phyloP scores from a whole-genome alignment of 1,140 invertebrate species.

The Lucilia sericata region DNA sequence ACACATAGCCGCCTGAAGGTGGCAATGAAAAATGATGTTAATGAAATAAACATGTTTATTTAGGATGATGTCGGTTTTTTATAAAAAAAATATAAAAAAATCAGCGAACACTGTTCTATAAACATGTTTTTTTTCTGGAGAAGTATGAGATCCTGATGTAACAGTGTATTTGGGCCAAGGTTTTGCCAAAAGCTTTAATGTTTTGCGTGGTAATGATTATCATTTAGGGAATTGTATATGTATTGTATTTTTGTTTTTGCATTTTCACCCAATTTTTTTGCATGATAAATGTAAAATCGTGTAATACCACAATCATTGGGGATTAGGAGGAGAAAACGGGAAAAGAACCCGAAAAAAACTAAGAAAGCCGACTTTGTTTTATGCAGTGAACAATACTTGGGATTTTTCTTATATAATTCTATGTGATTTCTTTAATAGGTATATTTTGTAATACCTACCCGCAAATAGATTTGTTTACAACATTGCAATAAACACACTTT shows the following conservation, averaged over 20 bases:
- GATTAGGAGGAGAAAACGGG: neutral
- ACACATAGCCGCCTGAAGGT: slow-evolving; percentile 20
- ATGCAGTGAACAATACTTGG: too few species aligned
- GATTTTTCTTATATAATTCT: neutral
- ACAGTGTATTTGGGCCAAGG: slow-evolving; percentile 1
- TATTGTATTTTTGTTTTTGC: neutral
- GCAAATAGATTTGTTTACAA: slow-evolving; percentile 39
- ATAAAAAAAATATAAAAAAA: neutral
- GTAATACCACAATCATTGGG: slow-evolving; percentile 30
- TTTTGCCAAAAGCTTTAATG: slow-evolving; percentile 21
- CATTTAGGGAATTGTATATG: slow-evolving; percentile 32
- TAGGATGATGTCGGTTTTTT: neutral
- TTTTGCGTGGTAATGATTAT: slow-evolving; percentile 24
- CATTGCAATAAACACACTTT: neutral
- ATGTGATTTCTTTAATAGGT: neutral
- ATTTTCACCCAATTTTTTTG: neutral
- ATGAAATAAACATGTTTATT: slow-evolving; percentile 47
- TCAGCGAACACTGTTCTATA: neutral
- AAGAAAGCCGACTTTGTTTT: neutral
- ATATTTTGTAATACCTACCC: neutral
- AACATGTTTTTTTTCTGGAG: neutral
- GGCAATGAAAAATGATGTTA: slow-evolving; percentile 43
- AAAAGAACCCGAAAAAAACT: neutral
- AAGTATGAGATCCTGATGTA: neutral
- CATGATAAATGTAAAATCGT: slow-evolving; percentile 37